These are phyloP conservation scores for Caenorhabditis elegans DNA, from an alignment of 1,140 invertebrate genomes.

Conservation along the genomic window WBcel235 BX284602.5:10560501-10561000, in stretches of 20 bases:
- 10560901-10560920: background rate
- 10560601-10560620: conserved; percentile 81
- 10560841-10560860: background rate
- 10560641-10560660: conserved; percentile 79
- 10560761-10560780: background rate
- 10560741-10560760: background rate
- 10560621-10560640: conserved; percentile 76
- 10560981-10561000: conserved; percentile 96
- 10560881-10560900: background rate
- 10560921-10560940: conserved; percentile 5
- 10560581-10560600: conserved; percentile 93
- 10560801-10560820: background rate
- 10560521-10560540: conserved; percentile 45
- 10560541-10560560: conserved; percentile 87
- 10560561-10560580: conserved; percentile 96
- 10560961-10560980: conserved; percentile 83
- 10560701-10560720: conserved; percentile 73
- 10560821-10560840: conserved; percentile 5
- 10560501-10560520: conserved; percentile 22
- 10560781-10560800: background rate
- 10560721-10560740: background rate
- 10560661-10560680: conserved; percentile 87
- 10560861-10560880: background rate
- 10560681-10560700: conserved; percentile 94
- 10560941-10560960: background rate